Evolutionary conservation across 2,888 invertebrate genomes (phyloP).

Genomic region (Lysandra bellargus): DNA sequence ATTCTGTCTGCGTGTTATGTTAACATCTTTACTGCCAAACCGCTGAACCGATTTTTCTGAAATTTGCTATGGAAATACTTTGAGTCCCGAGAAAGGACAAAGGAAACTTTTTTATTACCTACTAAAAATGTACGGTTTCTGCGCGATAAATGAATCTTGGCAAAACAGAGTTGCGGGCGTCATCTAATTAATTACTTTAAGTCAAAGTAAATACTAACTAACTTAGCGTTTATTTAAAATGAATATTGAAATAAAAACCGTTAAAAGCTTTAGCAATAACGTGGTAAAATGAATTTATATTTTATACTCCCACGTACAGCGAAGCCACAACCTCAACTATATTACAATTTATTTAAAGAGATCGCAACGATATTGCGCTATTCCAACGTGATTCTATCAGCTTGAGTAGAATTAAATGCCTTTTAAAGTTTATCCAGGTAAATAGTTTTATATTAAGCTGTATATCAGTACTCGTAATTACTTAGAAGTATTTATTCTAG

Average conservation of each 20-base stretch:
- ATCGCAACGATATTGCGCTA: not conserved
- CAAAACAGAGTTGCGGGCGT: not conserved
- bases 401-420: not conserved
- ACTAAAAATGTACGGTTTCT: no score
- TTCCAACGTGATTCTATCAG: not conserved
- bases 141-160: not conserved
- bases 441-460: not conserved
- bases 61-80: no score
- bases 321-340: not conserved
- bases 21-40: no score
- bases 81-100: no score
- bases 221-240: not conserved
- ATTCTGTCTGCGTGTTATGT: no score
- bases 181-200: not conserved
- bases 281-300: conserved; percentile 5
- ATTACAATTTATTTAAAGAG: conserved; percentile 15
- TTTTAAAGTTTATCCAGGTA: not conserved
- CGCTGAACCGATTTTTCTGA: no score
- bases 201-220: not conserved
- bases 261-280: not conserved
- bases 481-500: no score
- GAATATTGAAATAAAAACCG: not conserved
- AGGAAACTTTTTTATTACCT: no score
- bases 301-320: not conserved
- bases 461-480: no score